phyloP scores from a whole-genome alignment of 2,113 vertebrate species.

The Nycticryphes semicollaris region DNA sequence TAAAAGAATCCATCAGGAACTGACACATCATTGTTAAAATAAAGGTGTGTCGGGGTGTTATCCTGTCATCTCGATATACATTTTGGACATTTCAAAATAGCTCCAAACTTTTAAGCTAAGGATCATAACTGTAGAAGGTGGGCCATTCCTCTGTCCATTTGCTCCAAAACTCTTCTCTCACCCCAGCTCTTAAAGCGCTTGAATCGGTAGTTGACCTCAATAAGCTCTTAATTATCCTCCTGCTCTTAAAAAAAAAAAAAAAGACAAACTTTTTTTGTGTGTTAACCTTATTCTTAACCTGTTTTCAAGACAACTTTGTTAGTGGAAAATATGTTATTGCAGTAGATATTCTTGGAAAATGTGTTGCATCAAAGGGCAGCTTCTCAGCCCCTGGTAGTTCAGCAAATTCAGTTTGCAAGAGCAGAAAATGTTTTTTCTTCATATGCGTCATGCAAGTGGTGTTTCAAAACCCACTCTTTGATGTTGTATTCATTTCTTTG shows the following conservation, averaged over 20 bases:
- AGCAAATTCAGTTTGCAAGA: neutral
- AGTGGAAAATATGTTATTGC: neutral
- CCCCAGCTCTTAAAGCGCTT: neutral
- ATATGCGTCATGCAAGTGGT: fast-evolving
- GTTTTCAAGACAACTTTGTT: neutral
- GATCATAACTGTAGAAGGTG: neutral
- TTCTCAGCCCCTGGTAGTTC: neutral
- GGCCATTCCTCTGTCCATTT: neutral
- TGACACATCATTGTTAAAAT: neutral
- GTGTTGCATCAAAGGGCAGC: neutral
- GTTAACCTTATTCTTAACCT: neutral
- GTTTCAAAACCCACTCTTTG: neutral
- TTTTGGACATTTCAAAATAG: neutral
- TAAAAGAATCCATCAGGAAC: neutral
- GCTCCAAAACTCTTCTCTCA: neutral
- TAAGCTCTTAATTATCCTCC: neutral
- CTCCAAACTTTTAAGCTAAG: neutral
- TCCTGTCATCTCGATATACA: fast-evolving
- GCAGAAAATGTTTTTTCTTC: neutral
- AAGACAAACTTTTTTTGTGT: too few species aligned
- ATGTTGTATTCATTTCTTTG: neutral
- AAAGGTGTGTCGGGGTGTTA: neutral
- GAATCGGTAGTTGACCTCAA: neutral
- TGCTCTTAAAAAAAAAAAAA: neutral
- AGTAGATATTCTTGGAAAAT: neutral